A percentile compares a stretch with the other conserved stretches of the same genome.
phyloP scores from a whole-genome alignment of 2,888 invertebrate genomes.

The Unio delphinus region DNA sequence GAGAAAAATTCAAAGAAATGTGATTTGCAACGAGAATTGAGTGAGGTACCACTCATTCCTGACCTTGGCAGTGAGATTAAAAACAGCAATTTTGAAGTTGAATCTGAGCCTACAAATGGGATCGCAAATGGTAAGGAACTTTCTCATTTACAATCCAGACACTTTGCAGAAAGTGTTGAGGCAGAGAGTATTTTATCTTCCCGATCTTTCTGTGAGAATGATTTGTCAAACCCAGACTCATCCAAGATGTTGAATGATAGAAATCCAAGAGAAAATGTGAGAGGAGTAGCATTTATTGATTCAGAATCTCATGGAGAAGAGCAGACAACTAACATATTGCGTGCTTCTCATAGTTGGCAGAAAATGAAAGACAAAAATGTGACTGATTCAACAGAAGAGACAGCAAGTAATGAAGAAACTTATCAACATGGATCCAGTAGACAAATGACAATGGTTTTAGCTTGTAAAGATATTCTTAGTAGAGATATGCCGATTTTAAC shows the following conservation, averaged over 20 bases:
- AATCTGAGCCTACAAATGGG: neutral
- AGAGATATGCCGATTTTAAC: neutral
- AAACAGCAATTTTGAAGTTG: no score
- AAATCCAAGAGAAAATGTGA: neutral
- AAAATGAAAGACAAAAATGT: neutral
- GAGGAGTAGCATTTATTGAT: slow-evolving; percentile 1
- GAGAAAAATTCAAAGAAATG: no score
- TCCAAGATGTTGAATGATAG: no score
- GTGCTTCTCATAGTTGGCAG: neutral
- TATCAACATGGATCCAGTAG: slow-evolving; percentile 1
- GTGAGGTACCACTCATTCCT: no score
- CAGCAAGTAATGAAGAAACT: neutral
- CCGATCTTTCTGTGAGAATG: no score
- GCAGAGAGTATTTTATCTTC: no score
- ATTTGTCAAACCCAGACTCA: no score
- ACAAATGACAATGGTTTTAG: neutral
- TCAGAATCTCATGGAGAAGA: slow-evolving; percentile 2
- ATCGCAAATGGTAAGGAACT: neutral
- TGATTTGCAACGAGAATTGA: no score
- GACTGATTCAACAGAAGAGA: neutral
- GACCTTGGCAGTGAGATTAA: no score
- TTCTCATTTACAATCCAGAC: no score
- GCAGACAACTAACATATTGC: no score
- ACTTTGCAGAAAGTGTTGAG: no score
- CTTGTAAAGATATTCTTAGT: neutral